Percentiles rank a stretch among this genome's conserved stretches.
Evolutionary conservation across 2,113 vertebrate species (phyloP).

Genomic region (Stigmatopora nigra): DNA sequence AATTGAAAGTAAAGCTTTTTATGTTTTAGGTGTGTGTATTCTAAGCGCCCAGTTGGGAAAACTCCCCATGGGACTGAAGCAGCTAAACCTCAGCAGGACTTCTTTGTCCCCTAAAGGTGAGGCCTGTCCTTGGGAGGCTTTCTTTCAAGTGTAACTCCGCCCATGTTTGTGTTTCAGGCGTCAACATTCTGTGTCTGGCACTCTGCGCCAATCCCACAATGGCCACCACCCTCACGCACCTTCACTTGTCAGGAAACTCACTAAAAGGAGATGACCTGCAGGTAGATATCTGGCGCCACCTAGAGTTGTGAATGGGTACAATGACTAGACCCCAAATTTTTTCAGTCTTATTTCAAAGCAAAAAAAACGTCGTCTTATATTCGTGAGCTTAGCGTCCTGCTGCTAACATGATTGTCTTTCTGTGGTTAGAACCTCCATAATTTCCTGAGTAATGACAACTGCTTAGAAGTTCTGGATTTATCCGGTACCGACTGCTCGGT

Average conservation of each 20-base stretch:
- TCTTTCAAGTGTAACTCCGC: neutral
- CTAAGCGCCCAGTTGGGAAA: slow-evolving; percentile 86
- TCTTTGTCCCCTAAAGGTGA: slow-evolving; percentile 89
- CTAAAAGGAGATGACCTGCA: slow-evolving; percentile 86
- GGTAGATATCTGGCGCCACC: slow-evolving; percentile 52
- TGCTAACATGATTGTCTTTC: neutral
- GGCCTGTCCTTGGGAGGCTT: neutral
- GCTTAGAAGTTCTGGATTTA: slow-evolving; percentile 82
- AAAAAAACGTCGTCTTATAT: too few relatives aligned
- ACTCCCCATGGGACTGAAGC: slow-evolving; percentile 84
- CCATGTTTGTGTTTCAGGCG: slow-evolving; percentile 66
- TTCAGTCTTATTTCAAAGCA: too few relatives aligned
- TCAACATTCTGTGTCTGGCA: slow-evolving; percentile 86
- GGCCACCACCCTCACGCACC: slow-evolving; percentile 71
- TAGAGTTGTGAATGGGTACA: too few relatives aligned
- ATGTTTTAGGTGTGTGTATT: slow-evolving; percentile 76
- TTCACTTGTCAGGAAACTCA: slow-evolving; percentile 88
- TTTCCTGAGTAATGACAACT: slow-evolving; percentile 87
- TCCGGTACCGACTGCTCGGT: slow-evolving; percentile 87
- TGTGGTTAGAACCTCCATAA: slow-evolving; percentile 77
- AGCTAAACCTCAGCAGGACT: slow-evolving; percentile 86
- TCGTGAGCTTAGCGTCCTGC: neutral
- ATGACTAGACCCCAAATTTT: too few relatives aligned
- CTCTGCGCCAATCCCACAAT: slow-evolving; percentile 79
- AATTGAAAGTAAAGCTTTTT: neutral